Evolutionary conservation across 2,888 invertebrate species (phyloP), one percentile per base, ranked within the genome.

Genomic region (Philaethria dido): DNA sequence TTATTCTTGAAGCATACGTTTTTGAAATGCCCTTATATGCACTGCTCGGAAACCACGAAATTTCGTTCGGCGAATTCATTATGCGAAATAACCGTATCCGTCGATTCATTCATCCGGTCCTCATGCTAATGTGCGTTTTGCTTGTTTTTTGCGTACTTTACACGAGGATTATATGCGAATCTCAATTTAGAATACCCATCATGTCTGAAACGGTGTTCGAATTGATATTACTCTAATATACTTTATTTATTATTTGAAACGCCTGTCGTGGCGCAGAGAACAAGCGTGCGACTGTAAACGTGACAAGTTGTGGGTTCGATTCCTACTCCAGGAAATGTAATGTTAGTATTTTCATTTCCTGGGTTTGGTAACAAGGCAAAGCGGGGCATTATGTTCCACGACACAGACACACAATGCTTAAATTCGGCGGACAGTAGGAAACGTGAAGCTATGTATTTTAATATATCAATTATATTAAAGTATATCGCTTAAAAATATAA

Each of bases 31-130:
- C 36, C 36, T 52, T 20, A 64, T 47, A 62, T 59, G 63, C 72
- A 69, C 68, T 52, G 69, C 62, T 65, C 75, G 74, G 77, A 77
- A 75, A 77, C 74, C 70, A 75, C 74, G 75, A 74, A 78, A 74
- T 78, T 78, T 81, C 59, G 47, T 83, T 80, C 80, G 72, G 80
- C 81, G 85, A 87, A 81, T 79, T 81, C 83, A 85, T 87, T 85
- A 86, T 84, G 79, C 78, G 76, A 78, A 80, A 84, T 81, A 81
- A 82, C 80, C 81, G 79, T 84, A 85, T 91, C 91, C 90, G 88
- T 78, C 82, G 87, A 86, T 89, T 89, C 80, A 84, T 79, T 82
- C 81, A 79, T 82, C 80, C 81, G 78, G 80, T 83, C 77, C 71
- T 71, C 74, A 77, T 77, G 78, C 75, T 74, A 78, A 78, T 78